Percentiles rank a stretch among this genome's conserved stretches.
Conservation (phyloP, 2,797 vertebrate genomes). For the Discoglossus pictus region DNA sequence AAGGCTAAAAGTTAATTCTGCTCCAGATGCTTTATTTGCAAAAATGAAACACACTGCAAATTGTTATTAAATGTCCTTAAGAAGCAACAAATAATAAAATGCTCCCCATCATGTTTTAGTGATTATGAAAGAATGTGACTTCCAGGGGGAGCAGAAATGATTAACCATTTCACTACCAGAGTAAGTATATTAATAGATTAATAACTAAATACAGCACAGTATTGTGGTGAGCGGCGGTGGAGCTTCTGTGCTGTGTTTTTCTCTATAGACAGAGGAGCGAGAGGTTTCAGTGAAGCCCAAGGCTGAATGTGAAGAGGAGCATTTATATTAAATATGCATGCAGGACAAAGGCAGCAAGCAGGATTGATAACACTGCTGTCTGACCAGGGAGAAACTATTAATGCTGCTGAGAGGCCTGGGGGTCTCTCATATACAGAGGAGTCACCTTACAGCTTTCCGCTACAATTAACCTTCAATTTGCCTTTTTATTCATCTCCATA, state of each 20-base stretch:
- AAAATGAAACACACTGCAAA: too few species aligned
- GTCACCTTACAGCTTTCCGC: not conserved
- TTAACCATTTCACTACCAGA: too few species aligned
- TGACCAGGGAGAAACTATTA: not conserved
- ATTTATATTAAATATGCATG: conserved; percentile 30
- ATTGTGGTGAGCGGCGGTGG: too few species aligned
- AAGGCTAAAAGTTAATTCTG: too few species aligned
- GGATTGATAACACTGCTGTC: conserved; percentile 7
- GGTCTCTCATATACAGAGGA: not conserved
- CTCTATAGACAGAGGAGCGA: not conserved
- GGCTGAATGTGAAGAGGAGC: not conserved
- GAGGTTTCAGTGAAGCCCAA: not conserved
- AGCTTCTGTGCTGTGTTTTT: not conserved
- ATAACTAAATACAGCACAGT: too few species aligned
- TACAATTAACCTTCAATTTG: not conserved
- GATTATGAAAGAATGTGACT: too few species aligned
- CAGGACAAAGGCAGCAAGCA: not conserved
- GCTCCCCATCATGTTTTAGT: too few species aligned
- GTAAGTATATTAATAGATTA: too few species aligned
- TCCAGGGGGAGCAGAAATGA: too few species aligned
- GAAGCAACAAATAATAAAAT: too few species aligned
- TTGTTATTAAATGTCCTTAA: too few species aligned
- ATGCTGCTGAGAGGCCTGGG: not conserved
- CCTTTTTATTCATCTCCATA: not conserved
- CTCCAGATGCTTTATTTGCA: too few species aligned